phyloP scores from a whole-genome alignment of 2,797 vertebrate species.

The Silurus aristotelis region DNA sequence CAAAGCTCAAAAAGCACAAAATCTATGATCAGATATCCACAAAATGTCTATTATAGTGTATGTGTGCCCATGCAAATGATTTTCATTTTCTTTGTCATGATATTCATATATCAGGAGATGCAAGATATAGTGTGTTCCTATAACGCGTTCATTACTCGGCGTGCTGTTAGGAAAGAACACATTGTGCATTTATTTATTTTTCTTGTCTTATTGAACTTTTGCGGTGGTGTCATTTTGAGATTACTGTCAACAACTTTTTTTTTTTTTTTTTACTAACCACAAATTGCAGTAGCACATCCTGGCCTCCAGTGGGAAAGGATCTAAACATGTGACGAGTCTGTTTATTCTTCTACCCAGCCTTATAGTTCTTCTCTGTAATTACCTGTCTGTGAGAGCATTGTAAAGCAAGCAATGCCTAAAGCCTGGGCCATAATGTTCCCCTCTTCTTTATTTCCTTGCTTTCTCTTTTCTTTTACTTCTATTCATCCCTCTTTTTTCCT shows the following conservation, averaged over 20 bases:
- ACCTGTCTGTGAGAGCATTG: conserved; percentile 43
- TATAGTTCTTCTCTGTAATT: conserved; percentile 52
- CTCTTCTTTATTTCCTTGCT: not conserved
- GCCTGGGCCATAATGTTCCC: conserved; percentile 29
- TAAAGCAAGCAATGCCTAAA: conserved; percentile 34
- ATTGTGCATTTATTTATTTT: conserved; percentile 17
- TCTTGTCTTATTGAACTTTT: conserved; percentile 11
- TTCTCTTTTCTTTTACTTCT: not conserved
- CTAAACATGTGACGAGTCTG: conserved; percentile 4
- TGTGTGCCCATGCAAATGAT: not conserved
- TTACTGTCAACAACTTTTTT: not conserved
- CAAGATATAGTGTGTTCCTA: conserved; percentile 29
- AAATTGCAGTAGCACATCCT: not conserved
- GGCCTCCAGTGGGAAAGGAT: not conserved
- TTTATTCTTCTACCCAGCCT: conserved; percentile 34
- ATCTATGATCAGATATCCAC: no score
- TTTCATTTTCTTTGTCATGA: not conserved
- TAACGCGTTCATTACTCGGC: conserved; percentile 7
- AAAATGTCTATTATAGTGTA: no score
- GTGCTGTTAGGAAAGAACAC: conserved; percentile 7
- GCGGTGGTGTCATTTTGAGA: conserved; percentile 12
- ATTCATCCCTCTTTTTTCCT: conserved; percentile 13
- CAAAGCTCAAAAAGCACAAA: no score
- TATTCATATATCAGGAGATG: conserved; percentile 18
- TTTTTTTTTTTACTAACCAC: not conserved